Base-by-base conservation (phyloP, 1,140 invertebrate genomes). In the Neodiprion pinetum region DNA sequence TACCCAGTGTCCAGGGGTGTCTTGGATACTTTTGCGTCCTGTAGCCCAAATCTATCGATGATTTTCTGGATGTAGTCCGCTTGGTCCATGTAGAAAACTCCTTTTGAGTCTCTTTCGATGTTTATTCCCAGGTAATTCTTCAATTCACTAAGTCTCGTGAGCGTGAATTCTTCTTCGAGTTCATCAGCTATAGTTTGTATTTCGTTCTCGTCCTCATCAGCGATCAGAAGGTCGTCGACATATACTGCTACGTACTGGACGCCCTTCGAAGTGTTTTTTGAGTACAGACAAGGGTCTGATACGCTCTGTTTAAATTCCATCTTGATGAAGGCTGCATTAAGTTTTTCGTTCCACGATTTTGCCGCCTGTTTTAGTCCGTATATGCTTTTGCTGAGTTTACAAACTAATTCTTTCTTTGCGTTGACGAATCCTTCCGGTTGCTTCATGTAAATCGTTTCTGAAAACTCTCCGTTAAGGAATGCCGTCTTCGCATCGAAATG, bases 301-400 rank as follows among this genome's bases (percentile, higher is more conserved):
- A 70, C 12, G 50, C 75, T 78, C 48, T 77, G 76, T 67, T 72
- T 71, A 72, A 79, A 82, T 17, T 77, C 75, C 48, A 83, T 11
- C 9, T 50, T 14, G 2, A 17, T 72, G 9, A 77, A 21, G 7
- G 72, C 50, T 28, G 53, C 47, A 50, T 67, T 70, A n/a, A 79
- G 75, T 70, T 70, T 75, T 12, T 81, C 74, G 75, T 87, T 83
- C 86, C 86, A 89, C 8, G 73, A 76, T 49, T 81, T 73, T 23
- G 84, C 81, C 11, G 84, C 80, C 73, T 90, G 87, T 72, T 87
- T 85, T 12, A 89, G 71, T 5, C 83, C 86, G 78, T 88, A 88
- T 8, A 89, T 28, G 9, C 80, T 80, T 77, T 84, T 86, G 48
- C 79, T 82, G 8, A 88, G 50, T 65, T 72, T 78, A 14, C 74